Evolutionary conservation across 1,140 invertebrate genomes (phyloP).

Genomic region (Uloborus diversus): DNA sequence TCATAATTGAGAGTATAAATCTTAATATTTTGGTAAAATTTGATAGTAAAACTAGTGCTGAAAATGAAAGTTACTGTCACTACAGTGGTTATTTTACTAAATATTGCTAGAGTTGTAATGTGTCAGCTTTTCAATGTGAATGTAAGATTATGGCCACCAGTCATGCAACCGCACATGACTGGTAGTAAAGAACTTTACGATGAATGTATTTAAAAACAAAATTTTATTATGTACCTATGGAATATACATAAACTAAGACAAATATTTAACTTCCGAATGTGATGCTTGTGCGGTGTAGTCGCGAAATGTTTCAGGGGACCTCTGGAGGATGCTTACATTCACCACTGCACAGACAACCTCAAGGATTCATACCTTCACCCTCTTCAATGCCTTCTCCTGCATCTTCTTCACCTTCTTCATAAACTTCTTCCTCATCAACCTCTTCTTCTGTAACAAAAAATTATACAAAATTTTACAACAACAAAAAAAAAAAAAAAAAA

Average conservation of each 20-base stretch:
- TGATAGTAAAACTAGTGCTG: background rate
- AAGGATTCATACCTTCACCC: constrained; percentile 53
- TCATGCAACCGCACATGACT: no score
- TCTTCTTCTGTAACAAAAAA: constrained; percentile 58
- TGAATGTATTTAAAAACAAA: constrained; percentile 48
- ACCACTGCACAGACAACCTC: constrained; percentile 34
- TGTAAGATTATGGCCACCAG: no score
- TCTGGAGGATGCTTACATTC: constrained; percentile 33
- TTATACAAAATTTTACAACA: no score
- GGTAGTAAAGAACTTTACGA: constrained; percentile 16
- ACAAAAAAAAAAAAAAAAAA: no score
- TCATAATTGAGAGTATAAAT: no score
- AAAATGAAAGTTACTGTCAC: background rate
- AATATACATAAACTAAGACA: constrained; percentile 54
- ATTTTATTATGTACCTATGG: constrained; percentile 55
- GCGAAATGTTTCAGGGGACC: constrained; percentile 19
- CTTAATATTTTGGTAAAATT: background rate
- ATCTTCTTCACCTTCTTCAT: constrained; percentile 63
- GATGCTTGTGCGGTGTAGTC: constrained; percentile 40
- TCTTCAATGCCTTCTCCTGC: constrained; percentile 56
- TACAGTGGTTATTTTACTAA: background rate
- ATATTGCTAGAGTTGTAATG: no score
- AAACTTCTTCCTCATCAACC: constrained; percentile 62
- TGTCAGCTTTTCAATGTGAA: no score
- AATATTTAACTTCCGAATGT: constrained; percentile 46